Evolutionary conservation across 2,113 vertebrate species (phyloP).

Genomic region (Dipodomys merriami): DNA sequence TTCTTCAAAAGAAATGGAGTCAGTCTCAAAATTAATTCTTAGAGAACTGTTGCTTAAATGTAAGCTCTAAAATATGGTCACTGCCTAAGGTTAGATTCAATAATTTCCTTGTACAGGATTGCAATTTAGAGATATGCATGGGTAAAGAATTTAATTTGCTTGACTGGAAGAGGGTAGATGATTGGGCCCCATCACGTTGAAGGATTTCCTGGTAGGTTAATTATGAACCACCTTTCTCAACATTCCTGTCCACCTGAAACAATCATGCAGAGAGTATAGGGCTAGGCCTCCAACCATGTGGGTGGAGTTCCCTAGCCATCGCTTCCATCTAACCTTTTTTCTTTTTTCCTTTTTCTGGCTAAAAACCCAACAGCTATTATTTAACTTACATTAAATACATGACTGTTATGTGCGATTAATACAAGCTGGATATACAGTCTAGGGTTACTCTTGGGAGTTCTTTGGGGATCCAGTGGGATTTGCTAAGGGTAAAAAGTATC

Average conservation of each 20-base stretch:
- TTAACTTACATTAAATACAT: background rate
- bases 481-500: background rate
- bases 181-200: conserved; percentile 45
- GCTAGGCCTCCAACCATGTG: background rate
- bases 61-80: conserved; percentile 71
- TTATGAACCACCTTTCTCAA: conserved; percentile 58
- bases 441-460: conserved; percentile 2
- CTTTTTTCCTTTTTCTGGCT: background rate
- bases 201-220: conserved; percentile 64
- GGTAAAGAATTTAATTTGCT: conserved; percentile 72
- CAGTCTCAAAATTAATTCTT: conserved; percentile 76
- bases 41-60: conserved; percentile 66
- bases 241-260: conserved; percentile 50
- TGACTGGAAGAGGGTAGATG: conserved; percentile 59
- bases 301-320: background rate
- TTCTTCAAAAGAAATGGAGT: conserved; percentile 76
- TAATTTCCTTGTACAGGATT: conserved; percentile 73
- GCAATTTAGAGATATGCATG: conserved; percentile 60
- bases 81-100: conserved; percentile 75
- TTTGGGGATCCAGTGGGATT: background rate
- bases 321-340: background rate
- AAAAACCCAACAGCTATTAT: background rate
- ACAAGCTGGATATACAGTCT: background rate
- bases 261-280: conserved; percentile 13
- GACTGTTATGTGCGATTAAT: background rate